Percentiles rank a stretch among this genome's conserved stretches.
phyloP scores from a whole-genome alignment of 2,113 vertebrate species.

The Hystrix cristata region DNA sequence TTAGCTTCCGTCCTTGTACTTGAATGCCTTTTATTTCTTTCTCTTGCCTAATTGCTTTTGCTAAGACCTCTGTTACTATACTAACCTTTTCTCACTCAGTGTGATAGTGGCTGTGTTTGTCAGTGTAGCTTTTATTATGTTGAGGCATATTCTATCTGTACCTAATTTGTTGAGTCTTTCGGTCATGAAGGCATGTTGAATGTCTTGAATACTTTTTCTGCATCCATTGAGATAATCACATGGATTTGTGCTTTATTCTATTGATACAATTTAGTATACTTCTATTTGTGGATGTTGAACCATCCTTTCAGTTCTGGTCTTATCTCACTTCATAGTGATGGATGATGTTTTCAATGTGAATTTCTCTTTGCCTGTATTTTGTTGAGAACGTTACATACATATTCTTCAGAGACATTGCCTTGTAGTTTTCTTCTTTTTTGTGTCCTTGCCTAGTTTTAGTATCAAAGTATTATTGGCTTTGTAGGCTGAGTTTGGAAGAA shows the following conservation, averaged over 20 bases:
- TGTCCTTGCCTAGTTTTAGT: not conserved
- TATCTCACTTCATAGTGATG: not conserved
- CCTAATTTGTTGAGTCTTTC: not conserved
- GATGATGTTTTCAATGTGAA: not conserved
- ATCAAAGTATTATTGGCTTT: not conserved
- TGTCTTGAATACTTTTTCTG: not conserved
- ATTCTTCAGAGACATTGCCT: not conserved
- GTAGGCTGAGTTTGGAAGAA: not conserved
- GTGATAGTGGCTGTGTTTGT: not conserved
- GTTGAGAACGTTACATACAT: not conserved
- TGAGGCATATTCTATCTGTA: not conserved
- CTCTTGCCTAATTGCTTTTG: not conserved
- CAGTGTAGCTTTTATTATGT: not conserved
- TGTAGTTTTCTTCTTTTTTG: not conserved
- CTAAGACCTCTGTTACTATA: not conserved
- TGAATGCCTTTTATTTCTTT: not conserved
- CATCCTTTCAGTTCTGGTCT: not conserved
- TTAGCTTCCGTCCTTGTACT: not conserved
- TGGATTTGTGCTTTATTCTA: not conserved
- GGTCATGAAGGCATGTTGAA: not conserved
- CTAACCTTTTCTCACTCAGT: not conserved
- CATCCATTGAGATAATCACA: not conserved
- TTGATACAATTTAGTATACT: not conserved
- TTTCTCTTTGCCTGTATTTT: not conserved
- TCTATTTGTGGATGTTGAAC: too few species aligned